Percentiles rank a stretch among this genome's conserved stretches.
Conservation (phyloP, 92 coral and sea anemone genomes). For the Bergia puertoricense region DNA sequence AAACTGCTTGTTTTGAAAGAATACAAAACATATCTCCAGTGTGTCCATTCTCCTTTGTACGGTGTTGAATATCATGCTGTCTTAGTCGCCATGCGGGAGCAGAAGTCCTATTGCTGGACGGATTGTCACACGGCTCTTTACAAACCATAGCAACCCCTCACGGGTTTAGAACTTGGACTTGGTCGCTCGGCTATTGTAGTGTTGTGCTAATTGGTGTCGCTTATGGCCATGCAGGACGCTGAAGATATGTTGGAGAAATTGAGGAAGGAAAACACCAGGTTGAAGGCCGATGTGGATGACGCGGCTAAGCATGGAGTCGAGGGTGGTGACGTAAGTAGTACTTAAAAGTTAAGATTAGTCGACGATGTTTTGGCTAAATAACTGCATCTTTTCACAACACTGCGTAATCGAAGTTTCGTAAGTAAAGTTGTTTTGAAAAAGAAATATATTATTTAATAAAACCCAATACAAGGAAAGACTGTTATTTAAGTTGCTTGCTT, state of each 20-base stretch:
- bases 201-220: constrained; percentile 7
- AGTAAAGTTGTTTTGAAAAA: background rate
- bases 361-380: background rate
- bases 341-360: background rate
- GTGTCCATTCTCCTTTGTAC: background rate
- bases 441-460: background rate
- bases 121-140: background rate
- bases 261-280: constrained; percentile 70
- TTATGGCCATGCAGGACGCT: constrained; percentile 53
- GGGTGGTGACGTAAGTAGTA: constrained; percentile 74
- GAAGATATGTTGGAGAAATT: constrained; percentile 71
- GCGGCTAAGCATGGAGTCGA: constrained; percentile 64
- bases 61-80: background rate
- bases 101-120: background rate
- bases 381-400: background rate
- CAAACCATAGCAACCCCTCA: constrained; percentile 33
- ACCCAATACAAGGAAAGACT: background rate
- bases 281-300: constrained; percentile 81
- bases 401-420: too few species aligned
- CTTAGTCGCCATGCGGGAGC: background rate
- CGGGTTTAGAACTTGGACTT: background rate
- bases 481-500: background rate
- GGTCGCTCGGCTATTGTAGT: background rate
- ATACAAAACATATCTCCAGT: background rate
- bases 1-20: background rate